A percentile compares a stretch with the other conserved stretches of the same genome.
Conservation (phyloP, 2,113 vertebrate species). For the Cyprinodon variegatus region DNA sequence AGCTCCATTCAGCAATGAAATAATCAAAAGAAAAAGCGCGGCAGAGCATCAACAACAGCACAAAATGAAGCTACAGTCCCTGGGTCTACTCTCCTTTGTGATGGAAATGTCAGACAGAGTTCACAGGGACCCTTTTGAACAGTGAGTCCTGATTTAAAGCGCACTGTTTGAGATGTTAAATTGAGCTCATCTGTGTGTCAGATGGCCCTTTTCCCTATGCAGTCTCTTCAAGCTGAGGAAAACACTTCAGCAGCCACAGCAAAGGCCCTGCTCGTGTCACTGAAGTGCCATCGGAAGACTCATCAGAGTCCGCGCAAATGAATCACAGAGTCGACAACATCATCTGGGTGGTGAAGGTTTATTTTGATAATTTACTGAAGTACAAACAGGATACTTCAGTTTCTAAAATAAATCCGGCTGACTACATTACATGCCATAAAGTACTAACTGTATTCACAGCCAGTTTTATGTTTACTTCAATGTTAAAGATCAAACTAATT, state of each 20-base stretch:
- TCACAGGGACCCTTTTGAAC: constrained; percentile 44
- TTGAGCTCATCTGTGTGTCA: constrained; percentile 29
- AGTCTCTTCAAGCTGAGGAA: constrained; percentile 35
- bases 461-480: no score
- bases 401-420: no score
- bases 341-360: background rate
- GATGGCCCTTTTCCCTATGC: background rate
- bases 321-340: constrained; percentile 17
- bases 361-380: no score
- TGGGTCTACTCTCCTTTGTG: constrained; percentile 37
- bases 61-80: constrained; percentile 8
- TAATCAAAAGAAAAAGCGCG: background rate
- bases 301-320: background rate
- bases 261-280: constrained; percentile 1
- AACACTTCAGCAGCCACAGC: constrained; percentile 57
- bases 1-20: background rate
- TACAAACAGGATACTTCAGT: no score
- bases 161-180: constrained; percentile 39
- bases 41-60: constrained; percentile 9
- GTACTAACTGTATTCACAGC: no score
- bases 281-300: constrained; percentile 7
- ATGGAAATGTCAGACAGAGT: constrained; percentile 41
- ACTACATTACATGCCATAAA: no score
- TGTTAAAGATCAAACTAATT: no score
- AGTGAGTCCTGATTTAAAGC: constrained; percentile 13